These are phyloP conservation scores for Hyaena hyaena DNA, from an alignment of 2,113 vertebrate genomes.

Conservation along the genomic window DNA sequence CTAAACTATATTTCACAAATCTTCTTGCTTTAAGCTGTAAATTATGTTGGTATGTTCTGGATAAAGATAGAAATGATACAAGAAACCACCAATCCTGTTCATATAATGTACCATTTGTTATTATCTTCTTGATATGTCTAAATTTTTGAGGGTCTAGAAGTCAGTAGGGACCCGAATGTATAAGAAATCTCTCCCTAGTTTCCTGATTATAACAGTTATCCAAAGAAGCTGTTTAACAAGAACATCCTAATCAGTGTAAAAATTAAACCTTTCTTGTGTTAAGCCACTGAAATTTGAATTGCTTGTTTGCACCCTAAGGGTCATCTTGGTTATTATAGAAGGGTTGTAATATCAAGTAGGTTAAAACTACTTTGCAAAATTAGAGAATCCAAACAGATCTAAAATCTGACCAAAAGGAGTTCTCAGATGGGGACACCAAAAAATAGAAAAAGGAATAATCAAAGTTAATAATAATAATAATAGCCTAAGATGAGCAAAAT, in stretches of 20 bases:
- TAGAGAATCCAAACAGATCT: background rate
- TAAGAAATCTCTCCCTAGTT: background rate
- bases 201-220: background rate
- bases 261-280: background rate
- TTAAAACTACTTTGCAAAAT: background rate
- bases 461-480: background rate
- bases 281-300: background rate
- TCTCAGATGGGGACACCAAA: background rate
- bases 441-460: background rate
- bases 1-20: background rate
- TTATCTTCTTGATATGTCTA: background rate
- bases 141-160: background rate
- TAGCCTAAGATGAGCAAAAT: too few relatives aligned
- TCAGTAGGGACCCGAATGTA: background rate
- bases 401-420: background rate
- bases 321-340: background rate
- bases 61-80: background rate
- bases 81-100: background rate
- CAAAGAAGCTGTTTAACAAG: background rate
- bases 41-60: background rate
- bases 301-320: background rate
- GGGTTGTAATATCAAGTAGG: background rate
- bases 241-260: background rate
- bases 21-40: background rate
- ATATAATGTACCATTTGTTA: background rate